Evolutionary conservation across 2,888 invertebrate species (phyloP), one percentile per base, ranked within the genome.

Genomic region (Philhelius pedissequus): DNA sequence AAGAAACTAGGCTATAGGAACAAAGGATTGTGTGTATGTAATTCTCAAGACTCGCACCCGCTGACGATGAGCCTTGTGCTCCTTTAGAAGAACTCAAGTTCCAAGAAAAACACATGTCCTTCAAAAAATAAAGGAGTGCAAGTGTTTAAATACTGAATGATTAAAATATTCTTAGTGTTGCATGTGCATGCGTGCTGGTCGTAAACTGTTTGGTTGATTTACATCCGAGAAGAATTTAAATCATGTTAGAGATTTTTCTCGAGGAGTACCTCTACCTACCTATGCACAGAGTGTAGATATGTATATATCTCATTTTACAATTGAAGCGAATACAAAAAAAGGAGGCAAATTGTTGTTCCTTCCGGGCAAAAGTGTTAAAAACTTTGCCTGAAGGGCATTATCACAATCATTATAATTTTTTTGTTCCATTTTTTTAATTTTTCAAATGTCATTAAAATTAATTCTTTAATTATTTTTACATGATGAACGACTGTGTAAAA

Each of bases 361-460:
- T 70, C 27, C 13, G 58, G 20, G 20, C 27, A 50, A 32, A 22
- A 50, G 71, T 50, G 60, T 68, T 45, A 22, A 15, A 38, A 79
- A 66, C 38, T 74, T 50, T 27, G 43, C 52, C 64, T 48, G 40
- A 38, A 13, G 45, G 78, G 58, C 48, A 69, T 83, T 74, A 52
- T 69, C 27, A 27, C 43, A 80, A 74, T 69, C 60, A 50, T 62
- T 11, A 54, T 40, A 25, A 38, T n/a, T n/a, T 40, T 30, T 32
- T 2, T 48, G 48, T 48, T 2, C 32, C 7, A 32, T 32, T 54
- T 52, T n/a, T 27, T 35, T 11, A 60, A 74, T 74, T 69, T 69
- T 66, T 84, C 27, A 71, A 84, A 71, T 60, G 79, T 71, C 71
- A 84, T 84, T 80, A 80, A 79, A 84, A 79, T 79, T 79, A 75